phyloP scores from a whole-genome alignment of 1,140 invertebrate genomes.

The Ceratina japonica region DNA sequence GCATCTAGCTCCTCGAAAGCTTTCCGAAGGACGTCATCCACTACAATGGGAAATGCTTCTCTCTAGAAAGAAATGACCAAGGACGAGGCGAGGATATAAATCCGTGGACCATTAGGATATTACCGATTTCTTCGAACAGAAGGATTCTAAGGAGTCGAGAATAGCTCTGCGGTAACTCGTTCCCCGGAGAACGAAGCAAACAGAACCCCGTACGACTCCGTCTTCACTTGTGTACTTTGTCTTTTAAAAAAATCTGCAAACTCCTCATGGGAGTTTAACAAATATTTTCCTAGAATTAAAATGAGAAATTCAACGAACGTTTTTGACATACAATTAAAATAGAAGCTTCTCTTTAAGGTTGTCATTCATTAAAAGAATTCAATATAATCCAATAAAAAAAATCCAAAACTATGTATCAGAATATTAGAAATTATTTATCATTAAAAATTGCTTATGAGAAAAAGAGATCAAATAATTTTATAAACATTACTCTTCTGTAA shows the following conservation, averaged over 20 bases:
- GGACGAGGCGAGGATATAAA: conserved; percentile 2
- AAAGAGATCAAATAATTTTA: no score
- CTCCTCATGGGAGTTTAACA: not conserved
- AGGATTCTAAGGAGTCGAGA: not conserved
- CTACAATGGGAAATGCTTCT: not conserved
- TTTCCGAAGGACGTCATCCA: conserved; percentile 12
- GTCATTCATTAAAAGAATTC: no score
- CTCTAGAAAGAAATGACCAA: not conserved
- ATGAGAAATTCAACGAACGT: no score
- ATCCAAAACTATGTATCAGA: no score
- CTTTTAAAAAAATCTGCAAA: no score
- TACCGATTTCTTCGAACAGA: conserved; percentile 1
- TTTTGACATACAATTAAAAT: no score
- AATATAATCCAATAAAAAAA: no score
- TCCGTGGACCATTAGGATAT: conserved; percentile 39
- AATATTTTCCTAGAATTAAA: not conserved
- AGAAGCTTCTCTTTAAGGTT: no score
- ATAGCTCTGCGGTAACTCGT: not conserved
- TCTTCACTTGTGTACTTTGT: not conserved
- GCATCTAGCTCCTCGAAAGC: conserved; percentile 10
- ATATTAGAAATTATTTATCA: no score
- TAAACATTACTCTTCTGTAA: no score
- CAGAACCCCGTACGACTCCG: no score
- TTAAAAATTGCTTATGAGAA: no score
- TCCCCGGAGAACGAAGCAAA: not conserved